Evolutionary conservation across 2,797 vertebrate species (phyloP).

Genomic region (Mus minutoides): DNA sequence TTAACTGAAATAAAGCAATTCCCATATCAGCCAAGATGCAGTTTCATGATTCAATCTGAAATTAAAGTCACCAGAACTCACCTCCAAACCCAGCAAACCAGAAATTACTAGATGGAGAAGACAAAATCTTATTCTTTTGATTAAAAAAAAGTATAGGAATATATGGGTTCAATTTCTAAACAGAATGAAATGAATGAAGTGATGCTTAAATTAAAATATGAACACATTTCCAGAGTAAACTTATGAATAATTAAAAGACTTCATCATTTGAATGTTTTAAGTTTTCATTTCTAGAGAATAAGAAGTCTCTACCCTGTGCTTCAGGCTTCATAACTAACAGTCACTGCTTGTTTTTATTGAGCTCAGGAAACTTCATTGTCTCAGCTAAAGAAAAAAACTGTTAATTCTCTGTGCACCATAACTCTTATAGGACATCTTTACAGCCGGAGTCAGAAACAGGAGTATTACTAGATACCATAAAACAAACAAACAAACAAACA

Average conservation of each 20-base stretch:
- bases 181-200: conserved; percentile 13
- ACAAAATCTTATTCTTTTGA: not conserved
- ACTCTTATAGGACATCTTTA: not conserved
- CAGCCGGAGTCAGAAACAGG: not conserved
- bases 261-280: not conserved
- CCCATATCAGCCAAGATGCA: not conserved
- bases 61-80: not conserved
- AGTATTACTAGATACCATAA: not conserved
- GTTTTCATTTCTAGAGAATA: conserved; percentile 39
- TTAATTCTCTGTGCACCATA: conserved; percentile 13
- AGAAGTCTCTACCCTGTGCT: not conserved
- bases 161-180: conserved; percentile 28
- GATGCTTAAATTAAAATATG: not conserved
- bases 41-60: not conserved
- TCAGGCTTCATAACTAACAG: conserved; percentile 9
- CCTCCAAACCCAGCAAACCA: not conserved
- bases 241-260: conserved; percentile 33
- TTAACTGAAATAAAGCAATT: not conserved
- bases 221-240: conserved; percentile 1
- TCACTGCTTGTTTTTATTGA: not conserved
- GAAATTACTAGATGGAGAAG: not conserved
- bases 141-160: conserved; percentile 12
- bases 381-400: conserved; percentile 20
- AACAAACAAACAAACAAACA: too few relatives aligned
- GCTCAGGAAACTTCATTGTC: not conserved